These are phyloP conservation scores for Miniopterus natalensis DNA, from an alignment of 2,113 vertebrate genomes.

Conservation along the genomic window DNA sequence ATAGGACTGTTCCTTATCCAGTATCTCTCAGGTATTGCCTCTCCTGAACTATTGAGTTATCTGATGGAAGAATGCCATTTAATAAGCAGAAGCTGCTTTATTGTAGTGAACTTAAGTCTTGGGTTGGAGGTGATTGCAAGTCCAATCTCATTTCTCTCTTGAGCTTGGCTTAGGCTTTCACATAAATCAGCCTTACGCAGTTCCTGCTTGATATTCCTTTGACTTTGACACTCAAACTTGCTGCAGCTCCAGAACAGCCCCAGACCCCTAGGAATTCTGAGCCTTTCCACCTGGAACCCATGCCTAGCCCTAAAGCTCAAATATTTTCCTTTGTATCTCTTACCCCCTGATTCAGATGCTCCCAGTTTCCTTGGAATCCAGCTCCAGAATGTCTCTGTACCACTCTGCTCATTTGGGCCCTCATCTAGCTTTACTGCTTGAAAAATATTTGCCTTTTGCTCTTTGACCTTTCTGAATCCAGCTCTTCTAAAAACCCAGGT, in stretches of 20 bases:
- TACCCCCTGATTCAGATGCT: background rate
- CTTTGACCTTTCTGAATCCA: conserved; percentile 33
- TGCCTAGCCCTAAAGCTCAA: background rate
- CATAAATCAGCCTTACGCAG: conserved; percentile 37
- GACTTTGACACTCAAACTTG: background rate
- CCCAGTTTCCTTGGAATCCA: background rate
- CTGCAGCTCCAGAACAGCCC: background rate
- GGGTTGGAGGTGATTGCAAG: conserved; percentile 32
- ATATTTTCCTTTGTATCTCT: background rate
- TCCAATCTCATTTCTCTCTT: conserved; percentile 55
- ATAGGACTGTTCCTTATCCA: background rate
- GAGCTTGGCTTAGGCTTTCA: conserved; percentile 38
- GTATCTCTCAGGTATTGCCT: background rate
- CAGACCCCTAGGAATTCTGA: background rate
- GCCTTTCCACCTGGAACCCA: background rate
- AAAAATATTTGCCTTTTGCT: conserved; percentile 20
- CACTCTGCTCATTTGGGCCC: background rate
- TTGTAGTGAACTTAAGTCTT: conserved; percentile 38
- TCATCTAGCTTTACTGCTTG: conserved; percentile 21
- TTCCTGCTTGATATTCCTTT: background rate
- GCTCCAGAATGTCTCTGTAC: background rate
- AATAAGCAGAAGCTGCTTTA: conserved; percentile 56
- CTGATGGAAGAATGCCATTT: conserved; percentile 22
- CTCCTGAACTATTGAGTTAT: background rate
- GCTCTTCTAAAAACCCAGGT: conserved; percentile 27